Percentiles rank a stretch among this genome's conserved stretches.
Conservation (phyloP, 1,140 invertebrate genomes). For the Caerostris darwini region DNA sequence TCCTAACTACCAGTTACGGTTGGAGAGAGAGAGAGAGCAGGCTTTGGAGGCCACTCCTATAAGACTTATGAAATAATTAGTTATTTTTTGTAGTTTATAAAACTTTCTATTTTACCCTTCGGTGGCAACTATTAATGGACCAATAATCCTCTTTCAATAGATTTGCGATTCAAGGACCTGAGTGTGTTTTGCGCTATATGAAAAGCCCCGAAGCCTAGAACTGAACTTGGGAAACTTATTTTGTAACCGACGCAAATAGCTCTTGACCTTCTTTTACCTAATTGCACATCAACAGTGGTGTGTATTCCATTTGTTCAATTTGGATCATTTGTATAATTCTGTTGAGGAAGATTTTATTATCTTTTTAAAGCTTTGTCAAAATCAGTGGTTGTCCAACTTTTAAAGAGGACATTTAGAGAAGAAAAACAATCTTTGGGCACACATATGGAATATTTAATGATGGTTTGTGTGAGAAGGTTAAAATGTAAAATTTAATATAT, state of each 20-base stretch:
- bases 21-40: not conserved
- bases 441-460: too few relatives aligned
- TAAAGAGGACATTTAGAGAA: too few relatives aligned
- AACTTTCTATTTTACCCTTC: not conserved
- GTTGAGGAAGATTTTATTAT: too few relatives aligned
- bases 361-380: too few relatives aligned
- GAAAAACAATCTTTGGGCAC: too few relatives aligned
- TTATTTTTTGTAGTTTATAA: not conserved
- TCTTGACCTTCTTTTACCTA: not conserved
- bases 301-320: too few relatives aligned
- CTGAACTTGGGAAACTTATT: not conserved
- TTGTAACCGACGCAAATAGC: not conserved
- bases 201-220: not conserved
- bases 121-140: not conserved
- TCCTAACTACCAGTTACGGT: conserved; percentile 35
- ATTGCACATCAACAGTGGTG: too few relatives aligned
- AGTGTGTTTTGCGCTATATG: not conserved
- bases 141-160: not conserved
- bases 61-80: conserved; percentile 27
- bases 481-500: too few relatives aligned
- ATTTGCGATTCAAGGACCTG: not conserved
- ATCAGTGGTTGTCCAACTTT: too few relatives aligned
- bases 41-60: conserved; percentile 1
- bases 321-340: too few relatives aligned
- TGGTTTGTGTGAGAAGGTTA: too few relatives aligned